Conservation (phyloP, 2,888 invertebrate genomes). For the Trypoxylon attenuatum region DNA sequence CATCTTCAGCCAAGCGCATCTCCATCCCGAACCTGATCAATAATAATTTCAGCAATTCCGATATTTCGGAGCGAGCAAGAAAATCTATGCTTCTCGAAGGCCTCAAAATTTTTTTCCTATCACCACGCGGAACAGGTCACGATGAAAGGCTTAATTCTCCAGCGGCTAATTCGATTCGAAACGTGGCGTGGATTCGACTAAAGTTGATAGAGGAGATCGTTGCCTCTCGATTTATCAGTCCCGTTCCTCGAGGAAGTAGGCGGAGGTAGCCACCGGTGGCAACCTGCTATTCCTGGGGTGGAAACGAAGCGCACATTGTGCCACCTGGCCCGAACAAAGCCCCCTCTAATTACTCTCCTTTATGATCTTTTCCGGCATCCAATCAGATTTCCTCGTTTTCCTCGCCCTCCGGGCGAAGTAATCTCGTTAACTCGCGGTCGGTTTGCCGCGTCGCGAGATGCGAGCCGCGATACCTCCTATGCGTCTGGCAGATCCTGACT, state of each 20-base stretch:
- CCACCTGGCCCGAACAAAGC: conserved; percentile 63
- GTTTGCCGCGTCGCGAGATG: conserved; percentile 32
- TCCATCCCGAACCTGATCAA: no score
- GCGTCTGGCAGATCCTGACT: no score
- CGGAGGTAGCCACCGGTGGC: no score
- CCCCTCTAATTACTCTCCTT: conserved; percentile 69
- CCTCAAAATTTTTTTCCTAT: neutral
- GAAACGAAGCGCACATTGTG: conserved; percentile 48
- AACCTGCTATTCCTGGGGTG: no score
- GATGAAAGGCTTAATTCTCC: conserved; percentile 53
- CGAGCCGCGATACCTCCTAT: conserved; percentile 11
- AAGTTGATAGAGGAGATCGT: conserved; percentile 21
- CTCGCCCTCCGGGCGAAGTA: conserved; percentile 62
- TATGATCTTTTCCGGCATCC: conserved; percentile 70
- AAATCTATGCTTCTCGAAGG: conserved; percentile 11
- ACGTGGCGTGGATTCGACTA: neutral
- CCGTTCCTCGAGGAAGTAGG: no score
- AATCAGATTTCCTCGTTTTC: conserved; percentile 69
- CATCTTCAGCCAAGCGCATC: no score
- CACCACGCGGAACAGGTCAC: conserved; percentile 8
- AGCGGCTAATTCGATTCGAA: conserved; percentile 35
- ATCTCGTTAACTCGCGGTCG: conserved; percentile 66
- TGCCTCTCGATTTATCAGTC: conserved; percentile 19
- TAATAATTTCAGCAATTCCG: no score
- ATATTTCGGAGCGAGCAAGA: neutral